Base-by-base conservation (phyloP, 2,113 vertebrate species). In the Lamprotornis superbus region DNA sequence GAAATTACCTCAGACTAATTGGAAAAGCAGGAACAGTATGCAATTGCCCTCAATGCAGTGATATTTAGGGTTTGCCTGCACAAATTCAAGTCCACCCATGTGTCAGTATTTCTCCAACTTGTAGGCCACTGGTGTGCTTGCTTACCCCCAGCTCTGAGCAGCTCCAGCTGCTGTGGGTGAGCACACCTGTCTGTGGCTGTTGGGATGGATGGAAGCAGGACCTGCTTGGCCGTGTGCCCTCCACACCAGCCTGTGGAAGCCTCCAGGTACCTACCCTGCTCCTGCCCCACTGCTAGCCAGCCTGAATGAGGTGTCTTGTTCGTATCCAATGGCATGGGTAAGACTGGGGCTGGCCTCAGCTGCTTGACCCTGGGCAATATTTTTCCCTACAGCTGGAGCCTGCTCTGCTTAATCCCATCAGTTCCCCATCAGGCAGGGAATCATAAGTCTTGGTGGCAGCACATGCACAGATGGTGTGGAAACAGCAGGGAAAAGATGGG, bases 61-160 rank as follows among this genome's bases (percentile, higher is more conserved):
- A 68, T 56, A 75, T n/a, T 37, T 61, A 68, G 55, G 93, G 74
- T 87, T 92, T 94, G 57, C 53, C 60, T 78, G 39, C 42, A 37
- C 33, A 57, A 96, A 81, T 89, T 89, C 60, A 96, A 96, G 89
- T 87, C 78, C 87, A 94, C 15, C 49, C 24, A 21, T 82, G 64
- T 96, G 83, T 94, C 93, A 96, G 83, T 79, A 89, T 92, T 94
- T 81, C 74, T 73, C 17, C 59, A 78, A 7, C 42, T 71, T 87
- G 60, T 49, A 78, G 80, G 69, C 53, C 52, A 35, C 44, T 2
- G 1, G 28, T 0, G 1, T 59, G 31, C 56, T 83, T 88, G 50
- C 59, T 84, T 59, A 47, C 37, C 28, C 33, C 44, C 21, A 63
- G n/a, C 52, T 35, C 47, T 47, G 59, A n/a, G 64, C 40, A 10